Base-by-base conservation (phyloP, 2,797 vertebrate species). In the Xenopus petersii region DNA sequence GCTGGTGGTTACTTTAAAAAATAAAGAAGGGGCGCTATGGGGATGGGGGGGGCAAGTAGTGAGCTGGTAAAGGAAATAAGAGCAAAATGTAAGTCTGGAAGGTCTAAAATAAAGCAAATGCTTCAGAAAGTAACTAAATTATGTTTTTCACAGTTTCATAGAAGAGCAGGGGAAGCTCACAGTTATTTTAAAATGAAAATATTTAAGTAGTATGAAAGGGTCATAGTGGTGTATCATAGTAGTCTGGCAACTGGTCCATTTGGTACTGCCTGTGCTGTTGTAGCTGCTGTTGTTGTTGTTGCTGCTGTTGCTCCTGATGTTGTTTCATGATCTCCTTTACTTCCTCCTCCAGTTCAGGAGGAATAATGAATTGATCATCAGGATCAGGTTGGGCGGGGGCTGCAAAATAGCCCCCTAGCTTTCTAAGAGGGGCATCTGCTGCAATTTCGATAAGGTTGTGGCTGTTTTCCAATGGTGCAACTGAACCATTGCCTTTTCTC, bases 301-400 rank as follows among this genome's bases (percentile, higher is more conserved):
- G 95, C 0, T 84, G 88, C 0, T 87, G 89, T 66, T 97, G 95
- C 67, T 95, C 95, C 85, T 97, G 95, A 86, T 98, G 96, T 81
- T 98, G 96, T 74, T 97, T 98, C 95, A 99, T 98, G 70, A 99
- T 96, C 84, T 99, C 97, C 81, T 95, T 98, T 64, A 99, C 98
- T 77, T 99, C 98, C 82, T 98, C 98, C 81, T 98, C 98, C 55
- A 99, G 93, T 86, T 99, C 98, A 0, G 98, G 98, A 0, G 98
- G 98, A 76, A 99, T 94, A 85, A 99, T 98, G 80, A 98, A 97
- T 90, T 98, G 96, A 80, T 99, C 98, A 0, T 99, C 97, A 0
- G 97, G 98, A 81, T 99, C 98, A 0, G 95, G 96, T 78, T 98
- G 96, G 0, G 98, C 95, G 0, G 98, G 97, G 24, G 98, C 98